These are phyloP conservation scores for Synergus japonicus DNA, from an alignment of 2,888 invertebrate species.

Conservation along the genomic window DNA sequence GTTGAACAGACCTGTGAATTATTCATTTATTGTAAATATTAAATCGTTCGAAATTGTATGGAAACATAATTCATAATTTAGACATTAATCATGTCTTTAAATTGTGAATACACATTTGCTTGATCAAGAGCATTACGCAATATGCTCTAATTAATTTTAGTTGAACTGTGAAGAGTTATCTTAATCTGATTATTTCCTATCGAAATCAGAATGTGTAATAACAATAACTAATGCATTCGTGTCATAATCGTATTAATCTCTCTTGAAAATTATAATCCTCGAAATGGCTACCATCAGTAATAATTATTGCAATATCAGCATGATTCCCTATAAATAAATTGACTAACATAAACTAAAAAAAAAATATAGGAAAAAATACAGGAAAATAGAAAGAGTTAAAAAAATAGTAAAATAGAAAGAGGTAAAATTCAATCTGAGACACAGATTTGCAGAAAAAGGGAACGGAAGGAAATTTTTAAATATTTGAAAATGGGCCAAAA, in stretches of 20 bases:
- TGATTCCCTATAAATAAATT: no score
- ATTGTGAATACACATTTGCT: neutral
- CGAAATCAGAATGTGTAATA: neutral
- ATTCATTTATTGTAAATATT: neutral
- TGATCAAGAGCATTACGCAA: neutral
- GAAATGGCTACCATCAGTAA: neutral
- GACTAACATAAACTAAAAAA: no score
- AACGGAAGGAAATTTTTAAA: neutral
- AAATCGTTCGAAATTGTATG: neutral
- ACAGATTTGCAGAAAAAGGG: neutral
- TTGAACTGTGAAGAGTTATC: neutral
- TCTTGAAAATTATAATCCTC: neutral
- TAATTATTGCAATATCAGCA: neutral
- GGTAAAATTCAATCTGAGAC: neutral
- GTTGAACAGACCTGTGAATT: neutral
- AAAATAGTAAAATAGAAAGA: neutral
- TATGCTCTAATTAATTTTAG: neutral
- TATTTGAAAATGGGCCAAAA: neutral
- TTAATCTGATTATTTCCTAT: no score
- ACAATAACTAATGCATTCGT: neutral
- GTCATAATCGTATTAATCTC: neutral
- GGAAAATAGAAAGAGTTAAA: neutral
- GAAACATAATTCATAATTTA: neutral
- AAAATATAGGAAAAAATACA: no score
- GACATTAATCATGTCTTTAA: neutral